Conservation (phyloP, 2,797 vertebrate species). For the Eulemur rubriventer region DNA sequence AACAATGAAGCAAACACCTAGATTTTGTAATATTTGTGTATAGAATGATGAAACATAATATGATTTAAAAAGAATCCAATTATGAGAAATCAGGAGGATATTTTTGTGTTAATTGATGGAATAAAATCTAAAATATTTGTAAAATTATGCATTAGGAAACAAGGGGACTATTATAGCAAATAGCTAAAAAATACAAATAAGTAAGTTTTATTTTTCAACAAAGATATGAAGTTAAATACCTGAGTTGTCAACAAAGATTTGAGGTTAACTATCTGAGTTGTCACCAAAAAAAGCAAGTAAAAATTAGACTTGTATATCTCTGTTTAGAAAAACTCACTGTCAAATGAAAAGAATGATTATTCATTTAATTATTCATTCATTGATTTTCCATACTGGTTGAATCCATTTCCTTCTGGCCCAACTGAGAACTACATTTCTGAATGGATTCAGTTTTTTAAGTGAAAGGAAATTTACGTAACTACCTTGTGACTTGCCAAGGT, state of each 20-base stretch:
- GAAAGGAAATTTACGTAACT: background rate
- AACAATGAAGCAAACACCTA: background rate
- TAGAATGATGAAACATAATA: slow-evolving; percentile 50
- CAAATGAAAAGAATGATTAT: background rate
- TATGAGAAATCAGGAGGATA: background rate
- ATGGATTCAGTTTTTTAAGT: background rate
- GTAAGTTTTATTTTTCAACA: slow-evolving; percentile 53
- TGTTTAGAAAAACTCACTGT: slow-evolving; percentile 31
- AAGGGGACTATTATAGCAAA: slow-evolving; percentile 60
- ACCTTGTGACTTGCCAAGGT: background rate
- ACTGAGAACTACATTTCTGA: background rate
- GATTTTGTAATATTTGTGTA: background rate
- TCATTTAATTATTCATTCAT: background rate
- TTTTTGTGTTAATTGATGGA: background rate
- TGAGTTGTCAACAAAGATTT: slow-evolving; percentile 47
- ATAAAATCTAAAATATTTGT: slow-evolving; percentile 10
- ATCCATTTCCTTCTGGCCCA: slow-evolving; percentile 42
- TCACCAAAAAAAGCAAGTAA: slow-evolving; percentile 21
- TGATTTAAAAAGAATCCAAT: slow-evolving; percentile 59
- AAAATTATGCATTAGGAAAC: slow-evolving; percentile 12
- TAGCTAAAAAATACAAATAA: slow-evolving; percentile 54
- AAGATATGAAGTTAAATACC: slow-evolving; percentile 57
- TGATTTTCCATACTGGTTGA: background rate
- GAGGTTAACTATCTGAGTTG: slow-evolving; percentile 55
- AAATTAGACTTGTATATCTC: background rate